Base-by-base conservation (phyloP, 64 coral and sea anemone genomes). In the Dendronephthya gigantea region DNA sequence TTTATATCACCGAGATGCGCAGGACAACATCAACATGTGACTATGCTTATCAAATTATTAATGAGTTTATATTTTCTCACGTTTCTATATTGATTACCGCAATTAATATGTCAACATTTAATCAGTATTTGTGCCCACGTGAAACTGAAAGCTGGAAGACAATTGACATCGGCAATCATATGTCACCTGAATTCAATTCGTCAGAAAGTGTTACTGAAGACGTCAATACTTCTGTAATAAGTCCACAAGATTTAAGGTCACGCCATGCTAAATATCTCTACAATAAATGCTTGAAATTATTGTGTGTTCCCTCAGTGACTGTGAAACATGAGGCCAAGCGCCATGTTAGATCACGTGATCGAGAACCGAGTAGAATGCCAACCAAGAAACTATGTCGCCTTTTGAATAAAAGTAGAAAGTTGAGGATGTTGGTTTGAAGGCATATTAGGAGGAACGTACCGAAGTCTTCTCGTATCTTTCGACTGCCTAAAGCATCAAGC, bases 291-390 rank as follows among this genome's bases (percentile, higher is more conserved):
- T 17, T 74, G 12, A 1, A 74, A 35, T 25, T 52, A 27, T 74
- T 11, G 32, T 27, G 10, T 74, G 68, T 74, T 74, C 13, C 19
- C 25, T 74, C 32, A 27, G 68, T 74, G 32, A 10, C 1, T 52
- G 23, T 52, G 19, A 74, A 27, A 74, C n/a, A 30, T 28, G 1
- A 35, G n/a, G 68, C 68, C 1, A 74, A 74, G 68, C 25, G 68
- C 68, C 68, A 74, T 74, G 68, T 74, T 74, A 74, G 68, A 74
- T 27, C 68, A 74, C 68, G 68, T 74, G 68, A 74, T 35, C 68
- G 23, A 28, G 68, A 74, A 28, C 68, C 68, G 3, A 74, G 68
- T 74, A 74, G 1, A 27, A 74, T 74, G 22, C 17, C 68, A 74
- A 28, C 14, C 11, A 74, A 30, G 68, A 13, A 74, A 74, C n/a